These are phyloP conservation scores for Meriones psammophilus DNA, from an alignment of 2,797 vertebrate species.

Conservation along the genomic window DNA sequence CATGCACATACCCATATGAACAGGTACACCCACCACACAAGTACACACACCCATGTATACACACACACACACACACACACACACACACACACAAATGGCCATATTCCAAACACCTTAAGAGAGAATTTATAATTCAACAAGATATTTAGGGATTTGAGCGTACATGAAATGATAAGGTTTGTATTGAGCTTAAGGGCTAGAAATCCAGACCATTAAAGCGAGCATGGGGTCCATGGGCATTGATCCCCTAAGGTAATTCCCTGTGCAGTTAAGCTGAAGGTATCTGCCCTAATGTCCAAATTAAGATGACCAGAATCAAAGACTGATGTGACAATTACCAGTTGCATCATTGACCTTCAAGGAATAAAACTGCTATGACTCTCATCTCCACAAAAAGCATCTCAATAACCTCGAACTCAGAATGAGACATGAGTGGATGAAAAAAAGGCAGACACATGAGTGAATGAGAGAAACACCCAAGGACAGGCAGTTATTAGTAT, in stretches of 20 bases:
- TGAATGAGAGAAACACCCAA: not conserved
- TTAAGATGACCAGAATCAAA: not conserved
- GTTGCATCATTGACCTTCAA: not conserved
- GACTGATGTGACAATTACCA: not conserved
- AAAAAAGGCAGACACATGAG: not conserved
- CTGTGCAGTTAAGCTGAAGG: not conserved
- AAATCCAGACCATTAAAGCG: not conserved
- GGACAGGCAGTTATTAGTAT: not conserved
- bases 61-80: not conserved
- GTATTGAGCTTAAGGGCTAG: not conserved
- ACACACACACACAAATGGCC: not conserved
- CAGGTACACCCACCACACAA: not conserved
- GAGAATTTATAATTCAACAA: slow-evolving; percentile 23
- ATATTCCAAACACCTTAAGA: not conserved
- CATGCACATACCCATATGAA: too few relatives aligned
- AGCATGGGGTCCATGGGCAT: not conserved
- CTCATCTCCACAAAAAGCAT: not conserved
- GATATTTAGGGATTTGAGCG: not conserved
- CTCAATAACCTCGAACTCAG: not conserved
- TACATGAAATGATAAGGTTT: not conserved
- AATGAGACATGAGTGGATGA: not conserved
- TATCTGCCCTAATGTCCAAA: not conserved
- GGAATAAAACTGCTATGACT: not conserved
- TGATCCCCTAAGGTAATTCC: slow-evolving; percentile 6
- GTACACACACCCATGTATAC: not conserved